Evolutionary conservation across 1,140 invertebrate genomes (phyloP).

Genomic region (Calycopis cecrops): DNA sequence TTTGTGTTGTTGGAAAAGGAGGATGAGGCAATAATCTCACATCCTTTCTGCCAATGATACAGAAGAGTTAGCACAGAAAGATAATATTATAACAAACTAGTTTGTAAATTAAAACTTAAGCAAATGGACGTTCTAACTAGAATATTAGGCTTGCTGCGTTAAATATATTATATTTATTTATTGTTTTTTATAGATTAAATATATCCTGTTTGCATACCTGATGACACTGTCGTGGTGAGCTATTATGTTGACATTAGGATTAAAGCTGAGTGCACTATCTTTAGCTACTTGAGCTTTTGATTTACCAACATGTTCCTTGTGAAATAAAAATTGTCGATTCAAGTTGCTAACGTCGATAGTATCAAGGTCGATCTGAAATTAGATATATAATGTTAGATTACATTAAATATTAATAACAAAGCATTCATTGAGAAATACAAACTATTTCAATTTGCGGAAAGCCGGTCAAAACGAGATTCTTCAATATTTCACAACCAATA

Average conservation of each 20-base stretch:
- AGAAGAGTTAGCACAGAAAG: too few relatives aligned
- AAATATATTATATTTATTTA: too few relatives aligned
- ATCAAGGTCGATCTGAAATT: constrained; percentile 96
- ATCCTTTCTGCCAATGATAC: too few relatives aligned
- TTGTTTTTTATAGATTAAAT: too few relatives aligned
- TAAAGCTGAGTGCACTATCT: constrained; percentile 92
- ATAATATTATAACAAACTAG: too few relatives aligned
- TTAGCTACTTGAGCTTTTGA: constrained; percentile 93
- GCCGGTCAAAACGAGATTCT: constrained; percentile 96
- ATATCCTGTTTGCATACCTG: constrained; percentile 75
- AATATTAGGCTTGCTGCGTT: too few relatives aligned
- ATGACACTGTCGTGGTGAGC: constrained; percentile 96
- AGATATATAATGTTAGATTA: constrained; percentile 21
- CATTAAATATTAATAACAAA: not conserved
- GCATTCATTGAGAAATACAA: constrained; percentile 63
- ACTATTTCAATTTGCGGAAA: constrained; percentile 97
- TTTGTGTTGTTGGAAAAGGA: too few relatives aligned
- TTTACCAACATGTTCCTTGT: constrained; percentile 98
- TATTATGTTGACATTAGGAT: constrained; percentile 90
- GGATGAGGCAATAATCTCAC: too few relatives aligned
- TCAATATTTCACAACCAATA: constrained; percentile 98
- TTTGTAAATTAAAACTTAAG: too few relatives aligned
- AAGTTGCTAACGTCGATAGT: constrained; percentile 99
- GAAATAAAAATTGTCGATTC: constrained; percentile 98
- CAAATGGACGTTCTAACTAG: too few relatives aligned